Percentiles rank a stretch among this genome's conserved stretches.
Evolutionary conservation across 2,797 vertebrate species (phyloP).

Genomic region (Pangasius mekongensis): DNA sequence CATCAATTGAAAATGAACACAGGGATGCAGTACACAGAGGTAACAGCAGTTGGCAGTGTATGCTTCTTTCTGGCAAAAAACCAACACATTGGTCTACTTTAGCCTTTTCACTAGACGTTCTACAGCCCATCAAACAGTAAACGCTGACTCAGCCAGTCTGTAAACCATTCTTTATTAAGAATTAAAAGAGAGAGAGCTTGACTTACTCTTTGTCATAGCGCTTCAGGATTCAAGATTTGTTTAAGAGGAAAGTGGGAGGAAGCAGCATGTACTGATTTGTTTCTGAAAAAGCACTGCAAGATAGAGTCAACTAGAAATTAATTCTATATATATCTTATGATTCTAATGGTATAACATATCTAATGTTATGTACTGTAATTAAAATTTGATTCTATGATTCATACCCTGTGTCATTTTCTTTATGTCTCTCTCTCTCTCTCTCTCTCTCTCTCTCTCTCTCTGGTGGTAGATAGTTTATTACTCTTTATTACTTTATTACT

Average conservation of each 20-base stretch:
- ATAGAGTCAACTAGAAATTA: conserved; percentile 19
- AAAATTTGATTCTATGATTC: neutral
- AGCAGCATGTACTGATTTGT: conserved; percentile 41
- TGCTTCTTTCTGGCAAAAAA: conserved; percentile 11
- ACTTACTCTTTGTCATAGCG: neutral
- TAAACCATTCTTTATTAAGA: neutral
- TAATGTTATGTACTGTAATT: neutral
- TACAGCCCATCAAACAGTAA: neutral
- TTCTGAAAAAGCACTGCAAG: conserved; percentile 15
- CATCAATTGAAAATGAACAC: conserved; percentile 9
- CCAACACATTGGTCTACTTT: neutral
- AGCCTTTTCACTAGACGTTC: neutral
- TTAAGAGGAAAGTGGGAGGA: conserved; percentile 49
- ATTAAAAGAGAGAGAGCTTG: neutral
- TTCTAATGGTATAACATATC: neutral
- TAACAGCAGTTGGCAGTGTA: conserved; percentile 55
- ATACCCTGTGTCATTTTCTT: conserved; percentile 29
- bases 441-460: neutral
- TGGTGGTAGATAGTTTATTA: neutral
- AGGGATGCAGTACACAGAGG: conserved; percentile 35
- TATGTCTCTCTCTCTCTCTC: conserved; percentile 29
- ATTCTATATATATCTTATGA: neutral
- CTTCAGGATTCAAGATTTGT: neutral
- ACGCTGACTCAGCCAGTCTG: neutral
- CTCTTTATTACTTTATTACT: conserved; percentile 3